Evolutionary conservation across 2,888 invertebrate species (phyloP).

Genomic region (Noctua janthe): DNA sequence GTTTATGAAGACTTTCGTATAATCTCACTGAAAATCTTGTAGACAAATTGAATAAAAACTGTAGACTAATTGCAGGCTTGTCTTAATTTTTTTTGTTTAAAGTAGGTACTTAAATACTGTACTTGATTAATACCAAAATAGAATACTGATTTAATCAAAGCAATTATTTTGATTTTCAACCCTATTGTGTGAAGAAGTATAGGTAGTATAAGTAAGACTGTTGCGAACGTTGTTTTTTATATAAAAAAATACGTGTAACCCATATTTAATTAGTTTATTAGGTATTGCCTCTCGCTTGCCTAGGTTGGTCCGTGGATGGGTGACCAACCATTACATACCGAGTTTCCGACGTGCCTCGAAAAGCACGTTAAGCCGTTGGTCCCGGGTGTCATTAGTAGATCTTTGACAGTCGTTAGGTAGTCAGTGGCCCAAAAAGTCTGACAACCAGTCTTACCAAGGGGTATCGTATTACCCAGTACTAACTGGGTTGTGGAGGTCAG

Average conservation of each 20-base stretch:
- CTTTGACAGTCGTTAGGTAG: no score
- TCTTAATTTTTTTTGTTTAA: neutral
- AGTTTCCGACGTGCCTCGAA: no score
- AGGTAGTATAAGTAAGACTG: neutral
- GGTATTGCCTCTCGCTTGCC: neutral
- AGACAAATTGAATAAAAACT: neutral
- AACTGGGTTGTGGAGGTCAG: no score
- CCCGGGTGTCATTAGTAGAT: no score
- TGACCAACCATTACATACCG: no score
- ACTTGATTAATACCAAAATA: neutral
- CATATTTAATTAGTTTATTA: neutral
- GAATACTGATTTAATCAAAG: neutral
- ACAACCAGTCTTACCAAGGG: no score
- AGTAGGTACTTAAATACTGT: neutral
- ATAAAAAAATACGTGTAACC: neutral
- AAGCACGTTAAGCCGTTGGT: no score
- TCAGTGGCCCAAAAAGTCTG: no score
- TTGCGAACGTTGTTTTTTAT: neutral
- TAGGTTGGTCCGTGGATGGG: no score
- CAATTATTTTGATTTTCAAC: neutral
- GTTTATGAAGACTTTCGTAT: slow-evolving; percentile 8
- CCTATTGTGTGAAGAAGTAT: neutral
- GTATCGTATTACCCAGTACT: no score
- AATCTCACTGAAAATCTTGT: neutral
- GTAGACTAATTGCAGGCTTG: neutral